phyloP scores from a whole-genome alignment of 2,888 invertebrate genomes.

The Magallana nippona region DNA sequence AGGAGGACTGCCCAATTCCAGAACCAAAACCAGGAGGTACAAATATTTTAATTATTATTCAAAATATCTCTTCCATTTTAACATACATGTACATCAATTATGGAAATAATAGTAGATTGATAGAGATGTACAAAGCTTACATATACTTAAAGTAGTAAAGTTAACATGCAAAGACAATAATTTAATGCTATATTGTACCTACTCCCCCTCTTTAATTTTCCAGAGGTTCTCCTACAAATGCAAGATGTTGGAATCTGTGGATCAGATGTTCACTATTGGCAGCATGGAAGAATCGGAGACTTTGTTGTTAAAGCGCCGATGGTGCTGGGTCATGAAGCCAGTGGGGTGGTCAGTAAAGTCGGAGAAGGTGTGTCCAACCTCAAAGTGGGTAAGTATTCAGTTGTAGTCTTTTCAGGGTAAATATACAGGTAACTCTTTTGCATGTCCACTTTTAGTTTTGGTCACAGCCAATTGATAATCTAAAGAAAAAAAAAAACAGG shows the following conservation, averaged over 20 bases:
- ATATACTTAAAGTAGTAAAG: too few species aligned
- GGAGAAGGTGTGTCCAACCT: slow-evolving; percentile 83
- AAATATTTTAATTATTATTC: background rate
- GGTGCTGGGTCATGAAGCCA: slow-evolving; percentile 96
- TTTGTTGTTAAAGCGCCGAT: slow-evolving; percentile 93
- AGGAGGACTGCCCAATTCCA: slow-evolving; percentile 92
- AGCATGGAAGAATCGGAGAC: slow-evolving; percentile 90
- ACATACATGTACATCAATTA: too few species aligned
- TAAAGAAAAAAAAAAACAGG: too few species aligned
- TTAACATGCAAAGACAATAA: too few species aligned
- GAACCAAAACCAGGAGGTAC: slow-evolving; percentile 88
- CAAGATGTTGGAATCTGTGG: slow-evolving; percentile 98
- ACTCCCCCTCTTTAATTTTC: slow-evolving; percentile 45
- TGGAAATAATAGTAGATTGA: too few species aligned
- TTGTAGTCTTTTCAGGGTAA: too few species aligned
- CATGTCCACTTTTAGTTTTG: too few species aligned
- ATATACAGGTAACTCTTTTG: too few species aligned
- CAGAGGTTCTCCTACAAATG: slow-evolving; percentile 93
- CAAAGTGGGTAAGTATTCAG: slow-evolving; percentile 82
- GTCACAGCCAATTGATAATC: too few species aligned
- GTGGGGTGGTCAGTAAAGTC: slow-evolving; percentile 84
- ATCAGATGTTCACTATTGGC: slow-evolving; percentile 94
- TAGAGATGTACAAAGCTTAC: too few species aligned
- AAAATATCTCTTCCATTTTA: too few species aligned
- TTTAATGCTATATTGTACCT: too few species aligned